Percentiles rank a stretch among this genome's conserved stretches.
phyloP scores from a whole-genome alignment of 2,797 vertebrate species.

The Poecilia gillii region DNA sequence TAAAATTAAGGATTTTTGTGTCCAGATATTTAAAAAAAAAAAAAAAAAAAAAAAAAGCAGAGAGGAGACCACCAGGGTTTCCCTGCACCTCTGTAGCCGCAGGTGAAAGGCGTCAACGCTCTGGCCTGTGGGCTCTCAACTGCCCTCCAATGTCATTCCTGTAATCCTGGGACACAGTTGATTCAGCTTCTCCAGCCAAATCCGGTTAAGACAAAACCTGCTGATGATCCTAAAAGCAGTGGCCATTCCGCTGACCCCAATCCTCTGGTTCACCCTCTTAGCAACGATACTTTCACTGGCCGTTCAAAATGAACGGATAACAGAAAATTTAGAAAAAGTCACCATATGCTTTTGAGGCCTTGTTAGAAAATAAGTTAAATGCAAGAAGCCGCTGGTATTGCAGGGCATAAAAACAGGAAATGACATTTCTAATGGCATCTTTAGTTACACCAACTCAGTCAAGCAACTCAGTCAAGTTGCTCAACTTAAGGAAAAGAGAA shows the following conservation, averaged over 20 bases:
- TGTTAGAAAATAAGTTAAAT: background rate
- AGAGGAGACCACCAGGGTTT: slow-evolving; percentile 20
- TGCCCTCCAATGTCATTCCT: slow-evolving; percentile 82
- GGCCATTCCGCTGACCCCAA: slow-evolving; percentile 84
- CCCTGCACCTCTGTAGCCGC: slow-evolving; percentile 33
- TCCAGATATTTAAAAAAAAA: slow-evolving; percentile 29
- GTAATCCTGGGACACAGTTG: slow-evolving; percentile 89
- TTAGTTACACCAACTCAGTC: background rate
- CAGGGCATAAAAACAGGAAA: background rate
- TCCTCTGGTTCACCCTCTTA: slow-evolving; percentile 73
- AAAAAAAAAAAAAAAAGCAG: slow-evolving; percentile 8
- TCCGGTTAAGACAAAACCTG: slow-evolving; percentile 93
- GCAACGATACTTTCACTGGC: slow-evolving; percentile 72
- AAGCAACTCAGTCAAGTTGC: background rate
- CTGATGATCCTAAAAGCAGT: slow-evolving; percentile 85
- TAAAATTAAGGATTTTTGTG: slow-evolving; percentile 22
- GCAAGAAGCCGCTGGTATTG: background rate
- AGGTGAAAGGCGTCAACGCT: slow-evolving; percentile 48
- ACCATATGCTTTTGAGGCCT: background rate
- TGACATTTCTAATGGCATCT: background rate
- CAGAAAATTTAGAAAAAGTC: slow-evolving; percentile 7
- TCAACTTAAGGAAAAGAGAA: background rate
- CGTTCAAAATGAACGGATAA: slow-evolving; percentile 23
- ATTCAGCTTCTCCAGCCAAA: slow-evolving; percentile 87
- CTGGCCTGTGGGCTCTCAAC: slow-evolving; percentile 71